Percentiles rank a stretch among this genome's conserved stretches.
phyloP scores from a whole-genome alignment of 2,888 invertebrate genomes.

The Dynastes maya region DNA sequence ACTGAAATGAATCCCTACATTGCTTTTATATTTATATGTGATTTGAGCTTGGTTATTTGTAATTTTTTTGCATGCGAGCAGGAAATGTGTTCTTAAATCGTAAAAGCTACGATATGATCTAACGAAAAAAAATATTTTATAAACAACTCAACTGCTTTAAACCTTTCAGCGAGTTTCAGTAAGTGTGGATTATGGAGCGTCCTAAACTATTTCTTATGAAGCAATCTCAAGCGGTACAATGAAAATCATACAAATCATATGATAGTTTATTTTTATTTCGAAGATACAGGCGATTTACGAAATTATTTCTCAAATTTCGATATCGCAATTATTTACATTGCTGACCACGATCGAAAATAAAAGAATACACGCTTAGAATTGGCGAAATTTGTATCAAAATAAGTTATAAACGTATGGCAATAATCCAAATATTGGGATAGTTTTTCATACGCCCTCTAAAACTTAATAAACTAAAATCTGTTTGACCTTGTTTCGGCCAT shows the following conservation, averaged over 20 bases:
- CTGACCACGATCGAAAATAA: background rate
- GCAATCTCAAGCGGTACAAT: background rate
- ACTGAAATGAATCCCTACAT: too few species aligned
- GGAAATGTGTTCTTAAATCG: too few species aligned
- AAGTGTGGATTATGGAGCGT: too few species aligned
- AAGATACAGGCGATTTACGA: background rate
- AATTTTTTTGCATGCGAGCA: too few species aligned
- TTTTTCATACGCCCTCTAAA: slow-evolving; percentile 29
- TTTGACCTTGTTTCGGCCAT: slow-evolving; percentile 35
- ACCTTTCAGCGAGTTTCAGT: too few species aligned
- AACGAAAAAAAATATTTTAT: too few species aligned
- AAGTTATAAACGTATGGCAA: slow-evolving; percentile 22
- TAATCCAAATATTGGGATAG: slow-evolving; percentile 37
- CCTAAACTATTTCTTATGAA: background rate
- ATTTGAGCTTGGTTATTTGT: too few species aligned
- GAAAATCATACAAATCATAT: background rate
- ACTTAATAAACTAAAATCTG: slow-evolving; percentile 21
- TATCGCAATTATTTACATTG: slow-evolving; percentile 1
- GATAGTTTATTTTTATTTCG: background rate
- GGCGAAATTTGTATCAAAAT: slow-evolving; percentile 12
- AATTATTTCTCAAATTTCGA: slow-evolving; percentile 2
- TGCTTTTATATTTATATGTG: too few species aligned
- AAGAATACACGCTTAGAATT: background rate
- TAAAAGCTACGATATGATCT: too few species aligned
- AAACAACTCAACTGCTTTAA: too few species aligned